These are phyloP conservation scores for Cherax quadricarinatus DNA, from an alignment of 1,140 invertebrate species.

Conservation along the genomic window DNA sequence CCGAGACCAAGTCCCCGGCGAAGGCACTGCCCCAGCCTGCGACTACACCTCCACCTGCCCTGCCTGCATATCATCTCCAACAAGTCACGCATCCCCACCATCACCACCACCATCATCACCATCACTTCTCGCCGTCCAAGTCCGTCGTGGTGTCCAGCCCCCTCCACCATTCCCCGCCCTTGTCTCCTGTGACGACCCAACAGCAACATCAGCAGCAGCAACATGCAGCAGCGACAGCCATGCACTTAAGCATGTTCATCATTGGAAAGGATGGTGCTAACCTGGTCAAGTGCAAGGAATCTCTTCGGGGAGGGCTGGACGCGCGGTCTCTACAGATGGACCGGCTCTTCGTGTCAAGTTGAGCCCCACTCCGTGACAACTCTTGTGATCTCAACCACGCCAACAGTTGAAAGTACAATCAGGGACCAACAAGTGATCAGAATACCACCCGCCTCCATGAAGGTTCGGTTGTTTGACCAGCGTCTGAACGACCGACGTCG, in stretches of 20 bases:
- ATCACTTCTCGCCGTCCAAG: conserved; percentile 71
- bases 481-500: conserved; percentile 3
- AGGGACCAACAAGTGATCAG: conserved; percentile 63
- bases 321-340: conserved; percentile 62
- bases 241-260: conserved; percentile 61
- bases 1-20: neutral
- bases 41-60: conserved; percentile 49
- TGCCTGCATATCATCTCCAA: conserved; percentile 41
- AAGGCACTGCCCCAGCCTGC: neutral
- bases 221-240: conserved; percentile 8
- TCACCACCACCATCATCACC: conserved; percentile 45
- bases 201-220: conserved; percentile 37
- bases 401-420: conserved; percentile 62
- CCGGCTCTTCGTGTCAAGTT: conserved; percentile 71
- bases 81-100: neutral
- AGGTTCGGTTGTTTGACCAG: conserved; percentile 33
- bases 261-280: conserved; percentile 42
- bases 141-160: conserved; percentile 54
- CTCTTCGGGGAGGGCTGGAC: conserved; percentile 62
- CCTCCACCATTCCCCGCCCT: conserved; percentile 49
- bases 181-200: conserved; percentile 55
- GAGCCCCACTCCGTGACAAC: conserved; percentile 26
- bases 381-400: conserved; percentile 55
- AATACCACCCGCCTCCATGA: conserved; percentile 14
- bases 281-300: conserved; percentile 72